phyloP scores from a whole-genome alignment of 2,113 vertebrate genomes.

The Eulacestoma nigropectus region DNA sequence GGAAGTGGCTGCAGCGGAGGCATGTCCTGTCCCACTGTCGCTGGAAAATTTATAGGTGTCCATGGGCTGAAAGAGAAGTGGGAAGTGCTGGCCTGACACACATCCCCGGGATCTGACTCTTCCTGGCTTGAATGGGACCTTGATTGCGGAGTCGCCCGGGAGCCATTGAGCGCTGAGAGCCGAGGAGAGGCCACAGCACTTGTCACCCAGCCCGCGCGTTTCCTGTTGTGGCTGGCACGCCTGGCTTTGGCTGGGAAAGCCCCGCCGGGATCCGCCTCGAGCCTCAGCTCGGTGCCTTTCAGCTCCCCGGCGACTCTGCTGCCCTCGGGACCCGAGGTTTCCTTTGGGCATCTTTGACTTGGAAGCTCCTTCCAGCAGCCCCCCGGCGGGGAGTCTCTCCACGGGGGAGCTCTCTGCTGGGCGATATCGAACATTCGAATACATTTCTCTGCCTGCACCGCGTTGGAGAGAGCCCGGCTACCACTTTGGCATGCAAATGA shows the following conservation, averaged over 20 bases:
- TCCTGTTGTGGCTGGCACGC: neutral
- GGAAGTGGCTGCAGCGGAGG: neutral
- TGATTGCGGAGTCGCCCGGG: neutral
- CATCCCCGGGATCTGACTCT: neutral
- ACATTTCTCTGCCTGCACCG: neutral
- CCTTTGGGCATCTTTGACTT: neutral
- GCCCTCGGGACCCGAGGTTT: neutral
- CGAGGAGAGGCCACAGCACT: neutral
- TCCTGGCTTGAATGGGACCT: neutral
- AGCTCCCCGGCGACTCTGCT: neutral
- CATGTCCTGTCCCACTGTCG: neutral
- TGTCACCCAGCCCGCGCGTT: neutral
- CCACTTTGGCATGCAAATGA: slow-evolving; percentile 23
- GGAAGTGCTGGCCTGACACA: neutral
- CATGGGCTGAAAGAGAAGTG: slow-evolving; percentile 20
- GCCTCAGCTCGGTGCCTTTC: neutral
- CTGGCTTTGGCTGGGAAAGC: neutral
- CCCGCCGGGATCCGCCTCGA: neutral
- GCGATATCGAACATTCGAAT: neutral
- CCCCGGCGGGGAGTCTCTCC: neutral
- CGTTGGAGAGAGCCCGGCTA: neutral
- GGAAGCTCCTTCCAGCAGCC: neutral
- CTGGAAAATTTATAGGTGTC: slow-evolving; percentile 9
- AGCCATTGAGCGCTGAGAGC: neutral
- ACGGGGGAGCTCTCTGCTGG: fast-evolving